Conservation (phyloP, 2,888 invertebrate genomes). For the Beris chalybata region DNA sequence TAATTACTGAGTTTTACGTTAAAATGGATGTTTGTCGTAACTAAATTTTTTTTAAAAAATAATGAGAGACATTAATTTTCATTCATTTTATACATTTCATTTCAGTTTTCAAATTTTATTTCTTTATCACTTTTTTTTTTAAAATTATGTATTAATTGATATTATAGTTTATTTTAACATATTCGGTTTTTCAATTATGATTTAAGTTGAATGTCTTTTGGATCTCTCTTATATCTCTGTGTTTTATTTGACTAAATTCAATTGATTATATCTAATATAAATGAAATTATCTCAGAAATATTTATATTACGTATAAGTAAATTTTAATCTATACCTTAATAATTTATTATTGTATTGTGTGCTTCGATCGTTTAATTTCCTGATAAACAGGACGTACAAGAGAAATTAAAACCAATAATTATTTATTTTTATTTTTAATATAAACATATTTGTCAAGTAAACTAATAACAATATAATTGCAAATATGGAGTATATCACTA, state of each 20-base stretch:
- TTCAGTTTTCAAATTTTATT: conserved; percentile 22
- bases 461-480: too few relatives aligned
- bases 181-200: conserved; percentile 34
- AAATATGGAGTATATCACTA: too few relatives aligned
- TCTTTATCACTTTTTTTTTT: conserved; percentile 15
- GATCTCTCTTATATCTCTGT: conserved; percentile 47
- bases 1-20: conserved; percentile 38
- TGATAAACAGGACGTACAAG: neutral
- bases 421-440: too few relatives aligned
- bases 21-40: conserved; percentile 39
- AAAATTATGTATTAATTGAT: conserved; percentile 1
- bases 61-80: conserved; percentile 31
- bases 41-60: conserved; percentile 23
- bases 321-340: neutral
- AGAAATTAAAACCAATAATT: neutral
- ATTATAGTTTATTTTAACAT: neutral
- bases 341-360: conserved; percentile 34
- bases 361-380: conserved; percentile 33
- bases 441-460: too few relatives aligned
- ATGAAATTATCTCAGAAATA: conserved; percentile 24
- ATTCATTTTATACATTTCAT: conserved; percentile 17
- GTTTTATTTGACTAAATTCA: conserved; percentile 15
- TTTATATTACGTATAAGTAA: conserved; percentile 11
- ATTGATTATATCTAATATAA: conserved; percentile 15
- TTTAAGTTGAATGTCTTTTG: conserved; percentile 53